Evolutionary conservation across 2,888 invertebrate genomes (phyloP).

Genomic region (Pycnomerus fuliginosus): DNA sequence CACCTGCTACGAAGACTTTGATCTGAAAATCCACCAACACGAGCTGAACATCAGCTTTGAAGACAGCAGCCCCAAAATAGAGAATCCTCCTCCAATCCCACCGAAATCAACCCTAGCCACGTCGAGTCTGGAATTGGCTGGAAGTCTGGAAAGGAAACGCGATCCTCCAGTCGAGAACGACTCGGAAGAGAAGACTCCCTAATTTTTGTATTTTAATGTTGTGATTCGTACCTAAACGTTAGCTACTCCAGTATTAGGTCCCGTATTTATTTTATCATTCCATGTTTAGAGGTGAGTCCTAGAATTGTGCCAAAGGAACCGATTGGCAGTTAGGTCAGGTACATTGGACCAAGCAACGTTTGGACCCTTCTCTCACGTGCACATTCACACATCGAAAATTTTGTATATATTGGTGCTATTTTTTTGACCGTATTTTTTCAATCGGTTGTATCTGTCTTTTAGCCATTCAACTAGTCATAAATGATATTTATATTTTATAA

Average conservation of each 20-base stretch:
- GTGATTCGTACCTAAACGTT: slow-evolving; percentile 21
- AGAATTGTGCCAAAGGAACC: slow-evolving; percentile 17
- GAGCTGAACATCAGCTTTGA: slow-evolving; percentile 50
- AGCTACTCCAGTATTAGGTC: slow-evolving; percentile 20
- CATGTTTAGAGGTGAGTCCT: slow-evolving; percentile 13
- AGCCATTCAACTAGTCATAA: slow-evolving; percentile 34
- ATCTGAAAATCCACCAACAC: slow-evolving; percentile 45
- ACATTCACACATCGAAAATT: slow-evolving; percentile 33
- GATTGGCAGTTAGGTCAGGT: slow-evolving; percentile 2
- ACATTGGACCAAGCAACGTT: slow-evolving; percentile 21
- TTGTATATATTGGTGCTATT: slow-evolving; percentile 40
- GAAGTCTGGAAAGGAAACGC: slow-evolving; percentile 41
- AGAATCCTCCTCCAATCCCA: slow-evolving; percentile 48
- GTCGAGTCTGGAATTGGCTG: slow-evolving; percentile 37
- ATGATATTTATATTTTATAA: slow-evolving; percentile 30
- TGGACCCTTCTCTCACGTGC: slow-evolving; percentile 18
- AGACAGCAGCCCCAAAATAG: slow-evolving; percentile 42
- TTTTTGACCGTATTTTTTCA: slow-evolving; percentile 28
- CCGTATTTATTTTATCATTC: slow-evolving; percentile 24
- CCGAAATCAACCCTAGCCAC: slow-evolving; percentile 41
- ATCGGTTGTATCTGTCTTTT: slow-evolving; percentile 26
- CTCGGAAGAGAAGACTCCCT: slow-evolving; percentile 25
- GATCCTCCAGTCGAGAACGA: slow-evolving; percentile 37
- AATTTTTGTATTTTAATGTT: slow-evolving; percentile 23
- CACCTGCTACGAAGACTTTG: slow-evolving; percentile 51